A percentile compares a stretch with the other conserved stretches of the same genome.
Conservation (phyloP, 2,113 vertebrate species). For the Acinonyx jubatus region DNA sequence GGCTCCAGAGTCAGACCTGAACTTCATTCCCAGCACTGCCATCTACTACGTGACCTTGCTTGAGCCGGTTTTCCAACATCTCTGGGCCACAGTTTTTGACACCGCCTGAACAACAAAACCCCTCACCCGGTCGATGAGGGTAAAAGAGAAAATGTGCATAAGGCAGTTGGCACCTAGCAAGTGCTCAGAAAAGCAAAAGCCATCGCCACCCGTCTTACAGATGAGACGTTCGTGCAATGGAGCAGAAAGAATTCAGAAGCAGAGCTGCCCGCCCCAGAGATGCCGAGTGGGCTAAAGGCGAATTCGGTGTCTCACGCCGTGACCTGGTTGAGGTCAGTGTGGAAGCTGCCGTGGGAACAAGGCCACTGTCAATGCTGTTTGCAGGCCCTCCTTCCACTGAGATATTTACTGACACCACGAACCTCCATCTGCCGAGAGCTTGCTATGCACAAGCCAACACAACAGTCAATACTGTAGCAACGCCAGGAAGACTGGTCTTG, state of each 20-base stretch:
- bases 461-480: background rate
- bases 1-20: background rate
- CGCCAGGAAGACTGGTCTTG: background rate
- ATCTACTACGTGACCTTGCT: background rate
- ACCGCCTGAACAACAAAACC: background rate
- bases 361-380: fast-evolving
- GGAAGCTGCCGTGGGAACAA: background rate
- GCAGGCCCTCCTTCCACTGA: background rate
- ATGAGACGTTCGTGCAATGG: background rate
- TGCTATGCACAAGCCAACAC: fast-evolving
- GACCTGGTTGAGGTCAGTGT: background rate
- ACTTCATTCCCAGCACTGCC: background rate
- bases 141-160: background rate
- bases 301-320: fast-evolving
- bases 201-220: background rate
- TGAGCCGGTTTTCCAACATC: background rate
- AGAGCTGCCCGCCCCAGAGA: background rate
- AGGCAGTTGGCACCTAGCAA: background rate
- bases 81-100: background rate
- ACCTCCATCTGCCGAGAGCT: too few relatives aligned
- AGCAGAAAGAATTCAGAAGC: background rate
- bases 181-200: background rate
- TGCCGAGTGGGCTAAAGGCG: background rate
- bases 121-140: background rate
- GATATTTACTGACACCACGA: fast-evolving